A percentile compares a stretch with the other conserved stretches of the same genome.
phyloP scores from a whole-genome alignment of 2,888 invertebrate genomes.

The Pasiphila rectangulata region DNA sequence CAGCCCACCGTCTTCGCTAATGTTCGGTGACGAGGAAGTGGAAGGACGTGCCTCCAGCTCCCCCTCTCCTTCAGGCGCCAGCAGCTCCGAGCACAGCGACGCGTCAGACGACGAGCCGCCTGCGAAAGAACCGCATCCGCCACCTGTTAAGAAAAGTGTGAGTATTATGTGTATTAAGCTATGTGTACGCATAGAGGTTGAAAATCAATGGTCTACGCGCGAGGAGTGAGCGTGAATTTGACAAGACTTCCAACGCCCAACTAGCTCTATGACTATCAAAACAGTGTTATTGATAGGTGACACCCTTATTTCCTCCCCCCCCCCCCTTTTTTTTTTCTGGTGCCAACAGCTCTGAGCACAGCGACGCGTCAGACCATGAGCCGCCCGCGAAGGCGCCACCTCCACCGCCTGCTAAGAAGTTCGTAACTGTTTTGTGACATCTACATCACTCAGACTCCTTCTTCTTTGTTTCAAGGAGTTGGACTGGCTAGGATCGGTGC shows the following conservation, averaged over 20 bases:
- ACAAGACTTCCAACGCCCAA: too few species aligned
- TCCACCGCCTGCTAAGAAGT: slow-evolving; percentile 64
- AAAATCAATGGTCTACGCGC: too few species aligned
- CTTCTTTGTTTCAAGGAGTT: too few species aligned
- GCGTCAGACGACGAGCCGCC: slow-evolving; percentile 68
- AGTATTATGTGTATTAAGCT: too few species aligned
- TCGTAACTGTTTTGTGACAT: slow-evolving; percentile 58
- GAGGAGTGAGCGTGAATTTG: too few species aligned
- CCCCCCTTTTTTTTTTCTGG: slow-evolving; percentile 88
- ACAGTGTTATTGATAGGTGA: too few species aligned
- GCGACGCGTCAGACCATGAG: slow-evolving; percentile 72
- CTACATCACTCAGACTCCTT: too few species aligned
- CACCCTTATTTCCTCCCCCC: too few species aligned
- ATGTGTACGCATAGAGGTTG: too few species aligned
- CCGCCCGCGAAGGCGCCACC: slow-evolving; percentile 43
- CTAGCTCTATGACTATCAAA: too few species aligned
- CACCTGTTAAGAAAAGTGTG: slow-evolving; percentile 71
- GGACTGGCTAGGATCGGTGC: too few species aligned
- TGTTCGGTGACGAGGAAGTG: slow-evolving; percentile 87
- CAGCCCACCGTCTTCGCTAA: slow-evolving; percentile 93
- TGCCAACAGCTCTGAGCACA: slow-evolving; percentile 80
- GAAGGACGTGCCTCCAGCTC: slow-evolving; percentile 81
- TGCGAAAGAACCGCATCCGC: slow-evolving; percentile 40
- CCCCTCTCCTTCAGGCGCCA: slow-evolving; percentile 88
- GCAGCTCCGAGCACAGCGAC: slow-evolving; percentile 70